Conservation (phyloP, 1,140 invertebrate genomes). For the Lucilia cuprina region DNA sequence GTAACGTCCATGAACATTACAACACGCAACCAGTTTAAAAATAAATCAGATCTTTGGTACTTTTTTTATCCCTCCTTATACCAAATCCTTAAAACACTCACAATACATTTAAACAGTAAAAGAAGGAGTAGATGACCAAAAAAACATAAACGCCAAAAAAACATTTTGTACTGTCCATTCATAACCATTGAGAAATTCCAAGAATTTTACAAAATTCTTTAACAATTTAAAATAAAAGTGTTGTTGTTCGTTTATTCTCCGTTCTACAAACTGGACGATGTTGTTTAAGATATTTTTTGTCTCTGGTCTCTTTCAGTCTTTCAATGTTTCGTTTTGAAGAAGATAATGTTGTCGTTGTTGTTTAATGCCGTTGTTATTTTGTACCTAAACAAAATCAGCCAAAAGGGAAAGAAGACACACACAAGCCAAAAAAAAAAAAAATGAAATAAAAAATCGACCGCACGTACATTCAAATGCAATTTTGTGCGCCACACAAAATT, state of each 20-base stretch:
- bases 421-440: constrained; percentile 1
- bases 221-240: constrained; percentile 3
- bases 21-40: no score
- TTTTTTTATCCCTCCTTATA: no score
- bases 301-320: not conserved
- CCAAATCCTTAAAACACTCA: no score
- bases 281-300: not conserved
- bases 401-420: not conserved
- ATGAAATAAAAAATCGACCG: not conserved
- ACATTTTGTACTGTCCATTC: constrained; percentile 38
- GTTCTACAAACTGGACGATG: not conserved
- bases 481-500: constrained; percentile 30
- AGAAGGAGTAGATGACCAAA: no score
- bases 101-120: no score
- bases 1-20: no score
- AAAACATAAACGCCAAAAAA: not conserved
- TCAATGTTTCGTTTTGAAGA: not conserved
- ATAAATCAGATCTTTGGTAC: no score
- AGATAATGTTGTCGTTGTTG: constrained; percentile 27
- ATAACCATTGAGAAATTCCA: constrained; percentile 42
- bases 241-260: constrained; percentile 5
- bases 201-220: constrained; percentile 38
- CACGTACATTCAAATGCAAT: constrained; percentile 32
- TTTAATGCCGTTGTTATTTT: constrained; percentile 25
- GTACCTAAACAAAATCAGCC: not conserved